phyloP scores from a whole-genome alignment of 2,888 invertebrate species.

The Chymomyza caudatula region DNA sequence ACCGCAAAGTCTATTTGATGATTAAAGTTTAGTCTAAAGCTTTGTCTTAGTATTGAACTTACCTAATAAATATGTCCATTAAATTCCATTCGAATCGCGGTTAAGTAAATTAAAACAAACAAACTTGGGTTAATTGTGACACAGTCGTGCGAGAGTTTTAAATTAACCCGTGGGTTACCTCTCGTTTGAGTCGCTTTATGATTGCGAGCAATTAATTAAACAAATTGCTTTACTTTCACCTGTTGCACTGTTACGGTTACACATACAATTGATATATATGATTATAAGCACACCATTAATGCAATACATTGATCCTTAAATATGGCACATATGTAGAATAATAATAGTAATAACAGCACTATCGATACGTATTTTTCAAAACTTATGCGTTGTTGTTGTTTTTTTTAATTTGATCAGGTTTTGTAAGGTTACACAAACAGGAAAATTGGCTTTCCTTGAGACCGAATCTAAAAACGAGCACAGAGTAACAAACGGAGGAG shows the following conservation, averaged over 20 bases:
- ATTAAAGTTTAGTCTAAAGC: too few species aligned
- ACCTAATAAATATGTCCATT: neutral
- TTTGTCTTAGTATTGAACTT: neutral
- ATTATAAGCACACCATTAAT: neutral
- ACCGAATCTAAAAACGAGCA: neutral
- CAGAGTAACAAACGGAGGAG: conserved; percentile 29
- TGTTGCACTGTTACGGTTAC: conserved; percentile 23
- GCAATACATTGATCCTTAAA: neutral
- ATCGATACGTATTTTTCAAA: conserved; percentile 27
- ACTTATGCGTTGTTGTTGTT: conserved; percentile 19
- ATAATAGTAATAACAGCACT: neutral
- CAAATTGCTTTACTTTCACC: conserved; percentile 70
- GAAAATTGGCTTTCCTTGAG: conserved; percentile 60
- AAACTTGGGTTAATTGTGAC: neutral
- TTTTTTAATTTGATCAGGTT: conserved; percentile 69
- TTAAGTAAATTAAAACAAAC: neutral
- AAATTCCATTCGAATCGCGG: neutral
- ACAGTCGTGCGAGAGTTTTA: neutral
- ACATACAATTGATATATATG: conserved; percentile 32
- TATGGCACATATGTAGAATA: conserved; percentile 7
- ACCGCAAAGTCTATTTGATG: too few species aligned
- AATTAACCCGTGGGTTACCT: neutral
- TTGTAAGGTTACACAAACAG: conserved; percentile 50
- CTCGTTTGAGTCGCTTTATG: neutral
- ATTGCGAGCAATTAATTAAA: conserved; percentile 66